Conservation (phyloP, 2,888 invertebrate genomes). For the Lasioglossum villosulum region DNA sequence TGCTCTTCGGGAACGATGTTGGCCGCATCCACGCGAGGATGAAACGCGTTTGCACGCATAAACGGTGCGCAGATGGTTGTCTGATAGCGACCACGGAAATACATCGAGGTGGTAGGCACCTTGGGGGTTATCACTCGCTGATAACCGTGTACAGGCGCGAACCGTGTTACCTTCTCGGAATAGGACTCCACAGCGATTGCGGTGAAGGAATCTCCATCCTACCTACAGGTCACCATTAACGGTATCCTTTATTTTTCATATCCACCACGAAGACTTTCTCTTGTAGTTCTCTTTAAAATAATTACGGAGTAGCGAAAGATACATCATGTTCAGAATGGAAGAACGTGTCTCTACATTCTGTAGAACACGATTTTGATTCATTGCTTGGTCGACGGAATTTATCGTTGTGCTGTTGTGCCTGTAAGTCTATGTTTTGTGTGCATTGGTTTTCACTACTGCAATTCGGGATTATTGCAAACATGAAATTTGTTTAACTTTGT, state of each 20-base stretch:
- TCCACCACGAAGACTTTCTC: background rate
- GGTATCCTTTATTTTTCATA: constrained; percentile 10
- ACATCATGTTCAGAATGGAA: background rate
- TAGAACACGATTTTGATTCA: background rate
- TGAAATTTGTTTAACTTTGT: background rate
- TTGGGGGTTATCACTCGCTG: constrained; percentile 65
- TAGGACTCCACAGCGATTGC: background rate
- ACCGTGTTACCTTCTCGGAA: constrained; percentile 20
- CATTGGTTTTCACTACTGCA: background rate
- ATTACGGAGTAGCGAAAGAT: background rate
- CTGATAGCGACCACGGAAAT: constrained; percentile 64
- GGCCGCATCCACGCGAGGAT: constrained; percentile 31
- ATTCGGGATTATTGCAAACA: background rate
- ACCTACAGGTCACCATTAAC: background rate
- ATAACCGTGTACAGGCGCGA: constrained; percentile 53
- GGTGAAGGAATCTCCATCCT: background rate
- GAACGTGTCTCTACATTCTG: background rate
- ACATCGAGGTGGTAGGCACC: constrained; percentile 60
- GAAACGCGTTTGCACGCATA: constrained; percentile 59
- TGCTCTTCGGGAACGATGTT: constrained; percentile 27
- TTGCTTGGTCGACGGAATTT: background rate
- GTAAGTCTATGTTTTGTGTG: background rate
- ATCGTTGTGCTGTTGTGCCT: background rate
- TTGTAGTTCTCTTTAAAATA: background rate
- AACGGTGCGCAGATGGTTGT: constrained; percentile 59